Base-by-base conservation (phyloP, 2,113 vertebrate species). In the Phylloscopus trochilus region DNA sequence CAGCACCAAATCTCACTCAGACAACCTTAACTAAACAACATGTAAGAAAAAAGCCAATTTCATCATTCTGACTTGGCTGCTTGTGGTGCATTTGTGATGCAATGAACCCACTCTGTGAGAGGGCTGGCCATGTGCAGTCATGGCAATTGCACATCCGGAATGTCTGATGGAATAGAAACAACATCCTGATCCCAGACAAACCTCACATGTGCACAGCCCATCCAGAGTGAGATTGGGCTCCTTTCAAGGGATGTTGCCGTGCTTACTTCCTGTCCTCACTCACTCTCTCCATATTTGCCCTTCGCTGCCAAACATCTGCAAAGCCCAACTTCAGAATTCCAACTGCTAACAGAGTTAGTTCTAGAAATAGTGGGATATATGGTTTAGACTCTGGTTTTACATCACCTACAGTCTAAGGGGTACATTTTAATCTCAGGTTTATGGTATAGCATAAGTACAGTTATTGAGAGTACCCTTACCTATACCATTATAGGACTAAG, bases 151-250 rank as follows among this genome's bases (percentile, higher is more conserved):
- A 90, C 62, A 84, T 41, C 58, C 0, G 15, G 70, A 95, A 92
- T 53, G 63, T 66, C 85, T 80, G 70, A 88, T 30, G 46, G 83
- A 56, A 72, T 2, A 73, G 53, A 59, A 90, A 92, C n/a, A 82
- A 76, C 58, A 72, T 58, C 82, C 90, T 27, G 67, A 55, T 58
- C 56, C 78, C 79, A 90, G 66, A 59, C 85, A 91, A 62, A 64
- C 35, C 66, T 56, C 78, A 60, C 49, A 33, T 15, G 20, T 12
- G 37, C 62, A 39, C 0, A 4, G 33, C 39, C 33, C 90, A 84
- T 30, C 60, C 58, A 43, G 27, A 0, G 0, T 12, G 39, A 49
- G 9, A 66, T 0, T 5, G 20, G 30, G 37, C 69, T 82, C 8
- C 0, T 60, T 89, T 75, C 66, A 64, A 75, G 56, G 28, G 28